Conservation (phyloP, 2,888 invertebrate genomes). For the Drosophila barbarae region DNA sequence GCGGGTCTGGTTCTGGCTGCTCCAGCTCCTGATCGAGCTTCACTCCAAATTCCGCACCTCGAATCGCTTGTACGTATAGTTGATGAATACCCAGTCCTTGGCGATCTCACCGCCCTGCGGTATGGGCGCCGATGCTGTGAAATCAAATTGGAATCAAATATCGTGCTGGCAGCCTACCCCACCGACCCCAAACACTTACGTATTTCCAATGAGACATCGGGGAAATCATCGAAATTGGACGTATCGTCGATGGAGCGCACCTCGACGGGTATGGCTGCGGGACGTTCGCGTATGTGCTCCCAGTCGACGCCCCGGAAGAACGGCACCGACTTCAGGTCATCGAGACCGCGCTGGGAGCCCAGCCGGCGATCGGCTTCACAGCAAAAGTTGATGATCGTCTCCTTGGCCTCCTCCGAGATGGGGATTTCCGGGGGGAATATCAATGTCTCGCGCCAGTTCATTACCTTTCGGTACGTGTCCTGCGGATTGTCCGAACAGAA, state of each 20-base stretch:
- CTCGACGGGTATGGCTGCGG: conserved; percentile 98
- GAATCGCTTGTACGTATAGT: conserved; percentile 99
- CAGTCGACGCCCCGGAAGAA: conserved; percentile 99
- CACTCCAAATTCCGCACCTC: conserved; percentile 84
- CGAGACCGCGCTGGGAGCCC: conserved; percentile 93
- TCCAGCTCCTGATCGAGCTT: conserved; percentile 46
- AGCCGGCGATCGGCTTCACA: conserved; percentile 96
- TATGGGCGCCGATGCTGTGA: conserved; percentile 89
- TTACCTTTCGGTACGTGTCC: conserved; percentile 87
- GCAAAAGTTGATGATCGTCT: conserved; percentile 97
- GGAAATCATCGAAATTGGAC: conserved; percentile 99
- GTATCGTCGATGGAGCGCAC: conserved; percentile 99
- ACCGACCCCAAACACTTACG: conserved; percentile 84
- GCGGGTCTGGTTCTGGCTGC: neutral
- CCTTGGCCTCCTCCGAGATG: conserved; percentile 98
- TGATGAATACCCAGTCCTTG: conserved; percentile 99
- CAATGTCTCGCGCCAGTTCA: conserved; percentile 99
- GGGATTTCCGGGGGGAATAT: conserved; percentile 99
- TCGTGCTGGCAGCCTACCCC: neutral
- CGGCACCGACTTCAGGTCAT: conserved; percentile 94
- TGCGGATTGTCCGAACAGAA: conserved; percentile 95
- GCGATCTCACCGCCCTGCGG: conserved; percentile 95
- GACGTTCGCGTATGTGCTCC: conserved; percentile 99
- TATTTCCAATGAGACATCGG: conserved; percentile 98
- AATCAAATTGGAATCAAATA: conserved; percentile 58